phyloP scores from a whole-genome alignment of 2,113 vertebrate species.

The Ailuropoda melanoleuca region DNA sequence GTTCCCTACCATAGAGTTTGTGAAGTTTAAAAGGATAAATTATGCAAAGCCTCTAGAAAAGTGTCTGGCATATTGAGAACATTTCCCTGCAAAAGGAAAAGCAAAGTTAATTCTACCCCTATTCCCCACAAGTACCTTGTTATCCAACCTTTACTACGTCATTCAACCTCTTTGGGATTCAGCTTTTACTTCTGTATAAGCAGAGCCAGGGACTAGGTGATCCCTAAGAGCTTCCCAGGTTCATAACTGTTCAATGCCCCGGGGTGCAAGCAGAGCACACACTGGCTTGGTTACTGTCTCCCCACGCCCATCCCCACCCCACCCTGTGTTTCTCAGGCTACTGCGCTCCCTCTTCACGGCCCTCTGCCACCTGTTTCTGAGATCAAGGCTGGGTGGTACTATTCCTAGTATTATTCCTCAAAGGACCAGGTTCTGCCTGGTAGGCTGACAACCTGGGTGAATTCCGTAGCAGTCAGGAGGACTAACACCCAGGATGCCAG shows the following conservation, averaged over 20 bases:
- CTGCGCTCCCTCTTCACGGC: not conserved
- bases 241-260: not conserved
- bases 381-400: not conserved
- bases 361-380: not conserved
- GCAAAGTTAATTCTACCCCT: not conserved
- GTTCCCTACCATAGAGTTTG: not conserved
- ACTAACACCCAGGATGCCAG: not conserved
- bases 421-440: not conserved
- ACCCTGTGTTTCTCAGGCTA: not conserved
- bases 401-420: not conserved
- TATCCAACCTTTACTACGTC: not conserved
- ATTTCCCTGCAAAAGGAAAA: not conserved
- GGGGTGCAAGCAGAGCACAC: too few relatives aligned
- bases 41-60: not conserved
- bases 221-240: not conserved
- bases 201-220: not conserved
- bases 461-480: not conserved
- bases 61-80: not conserved
- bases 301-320: not conserved
- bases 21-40: not conserved
- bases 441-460: not conserved
- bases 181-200: not conserved
- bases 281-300: accelerated
- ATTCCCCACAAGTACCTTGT: not conserved
- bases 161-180: not conserved